phyloP scores from a whole-genome alignment of 2,797 vertebrate species.

The Propithecus perrieri region DNA sequence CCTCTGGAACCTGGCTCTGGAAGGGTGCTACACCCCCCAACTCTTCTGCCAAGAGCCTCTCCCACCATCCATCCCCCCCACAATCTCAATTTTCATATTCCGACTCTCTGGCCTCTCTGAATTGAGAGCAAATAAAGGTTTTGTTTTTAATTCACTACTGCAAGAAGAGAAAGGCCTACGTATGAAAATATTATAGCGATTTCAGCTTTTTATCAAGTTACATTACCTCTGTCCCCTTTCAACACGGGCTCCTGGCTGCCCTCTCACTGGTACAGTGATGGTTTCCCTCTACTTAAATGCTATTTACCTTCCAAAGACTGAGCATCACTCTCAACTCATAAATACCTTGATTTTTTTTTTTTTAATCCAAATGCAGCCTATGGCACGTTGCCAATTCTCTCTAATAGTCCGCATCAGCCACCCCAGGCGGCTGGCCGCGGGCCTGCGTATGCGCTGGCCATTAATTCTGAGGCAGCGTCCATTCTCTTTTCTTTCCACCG shows the following conservation, averaged over 20 bases:
- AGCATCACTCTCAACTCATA: conserved; percentile 32
- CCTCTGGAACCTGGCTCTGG: background rate
- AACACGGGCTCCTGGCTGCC: background rate
- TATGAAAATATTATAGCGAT: background rate
- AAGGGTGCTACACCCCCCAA: background rate
- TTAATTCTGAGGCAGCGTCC: background rate
- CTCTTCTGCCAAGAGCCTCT: background rate
- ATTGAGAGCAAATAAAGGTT: background rate
- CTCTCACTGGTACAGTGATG: background rate
- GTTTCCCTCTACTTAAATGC: background rate
- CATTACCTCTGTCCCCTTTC: background rate
- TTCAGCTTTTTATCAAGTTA: conserved; percentile 10
- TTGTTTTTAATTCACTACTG: conserved; percentile 6
- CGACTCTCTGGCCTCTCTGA: background rate
- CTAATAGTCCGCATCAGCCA: background rate
- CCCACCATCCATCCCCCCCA: background rate
- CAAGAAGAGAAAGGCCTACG: background rate
- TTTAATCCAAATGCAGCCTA: conserved; percentile 36
- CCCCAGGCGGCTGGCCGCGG: background rate
- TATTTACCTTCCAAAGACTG: conserved; percentile 41
- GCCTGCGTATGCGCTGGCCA: background rate
- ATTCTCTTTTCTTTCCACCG: background rate
- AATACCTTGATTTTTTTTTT: background rate
- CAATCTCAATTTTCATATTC: background rate
- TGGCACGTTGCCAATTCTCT: background rate